Percentiles rank a stretch among this genome's conserved stretches.
Conservation (phyloP, 2,888 invertebrate genomes). For the Microchrysa polita region DNA sequence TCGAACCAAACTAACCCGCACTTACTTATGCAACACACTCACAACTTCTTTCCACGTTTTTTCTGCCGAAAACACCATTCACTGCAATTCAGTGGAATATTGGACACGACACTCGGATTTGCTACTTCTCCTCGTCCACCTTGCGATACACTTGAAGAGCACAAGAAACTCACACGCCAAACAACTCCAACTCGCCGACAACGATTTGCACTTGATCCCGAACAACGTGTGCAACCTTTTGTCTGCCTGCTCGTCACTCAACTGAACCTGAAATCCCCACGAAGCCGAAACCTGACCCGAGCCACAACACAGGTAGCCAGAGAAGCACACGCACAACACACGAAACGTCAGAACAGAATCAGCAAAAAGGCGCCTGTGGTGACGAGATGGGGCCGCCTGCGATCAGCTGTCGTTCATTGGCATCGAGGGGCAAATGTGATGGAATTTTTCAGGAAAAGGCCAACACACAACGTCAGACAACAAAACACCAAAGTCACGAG, state of each 20-base stretch:
- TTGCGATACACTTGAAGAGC: too few species aligned
- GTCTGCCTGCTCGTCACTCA: not conserved
- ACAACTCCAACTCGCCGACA: slow-evolving; percentile 23
- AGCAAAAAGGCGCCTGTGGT: not conserved
- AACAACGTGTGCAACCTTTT: slow-evolving; percentile 13
- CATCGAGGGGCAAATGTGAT: slow-evolving; percentile 11
- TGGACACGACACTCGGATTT: not conserved
- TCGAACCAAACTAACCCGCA: slow-evolving; percentile 25
- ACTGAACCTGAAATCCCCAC: slow-evolving; percentile 21
- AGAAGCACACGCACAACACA: not conserved
- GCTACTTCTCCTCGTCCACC: not conserved
- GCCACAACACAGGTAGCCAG: slow-evolving; percentile 27
- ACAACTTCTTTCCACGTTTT: slow-evolving; percentile 25
- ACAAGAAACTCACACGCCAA: slow-evolving; percentile 17
- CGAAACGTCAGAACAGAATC: slow-evolving; percentile 39
- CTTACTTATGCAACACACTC: slow-evolving; percentile 43
- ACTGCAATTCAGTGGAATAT: slow-evolving; percentile 1
- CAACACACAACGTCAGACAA: not conserved
- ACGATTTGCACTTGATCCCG: slow-evolving; percentile 11
- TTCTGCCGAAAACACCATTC: slow-evolving; percentile 11
- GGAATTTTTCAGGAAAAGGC: slow-evolving; percentile 6
- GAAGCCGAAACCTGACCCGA: slow-evolving; percentile 26
- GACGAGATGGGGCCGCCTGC: too few species aligned
- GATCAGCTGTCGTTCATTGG: slow-evolving; percentile 41
- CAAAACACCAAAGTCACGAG: not conserved